phyloP scores from a whole-genome alignment of 2,113 vertebrate species.

The Nettapus auritus region DNA sequence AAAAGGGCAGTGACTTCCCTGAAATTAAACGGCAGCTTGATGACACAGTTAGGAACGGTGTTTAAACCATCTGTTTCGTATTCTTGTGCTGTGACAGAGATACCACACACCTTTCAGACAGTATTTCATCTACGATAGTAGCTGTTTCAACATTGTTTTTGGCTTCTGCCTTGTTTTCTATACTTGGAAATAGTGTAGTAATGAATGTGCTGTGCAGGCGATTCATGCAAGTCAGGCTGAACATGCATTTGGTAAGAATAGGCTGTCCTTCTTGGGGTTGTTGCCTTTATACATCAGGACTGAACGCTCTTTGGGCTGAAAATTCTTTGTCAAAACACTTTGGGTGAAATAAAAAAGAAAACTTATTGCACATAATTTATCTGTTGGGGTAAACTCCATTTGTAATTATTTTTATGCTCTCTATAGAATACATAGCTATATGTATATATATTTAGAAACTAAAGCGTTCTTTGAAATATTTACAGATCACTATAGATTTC shows the following conservation, averaged over 20 bases:
- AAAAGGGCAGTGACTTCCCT: not conserved
- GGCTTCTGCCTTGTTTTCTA: not conserved
- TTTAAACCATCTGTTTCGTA: not conserved
- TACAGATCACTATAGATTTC: not conserved
- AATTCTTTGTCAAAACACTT: not conserved
- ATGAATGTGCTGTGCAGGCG: not conserved
- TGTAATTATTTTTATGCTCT: not conserved
- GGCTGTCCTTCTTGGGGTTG: not conserved
- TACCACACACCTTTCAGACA: not conserved
- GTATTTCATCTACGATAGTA: not conserved
- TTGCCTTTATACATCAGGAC: not conserved
- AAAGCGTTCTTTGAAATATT: not conserved
- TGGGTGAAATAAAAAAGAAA: not conserved
- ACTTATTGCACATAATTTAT: not conserved
- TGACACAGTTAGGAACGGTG: not conserved
- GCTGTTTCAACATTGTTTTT: not conserved
- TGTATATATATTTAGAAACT: not conserved
- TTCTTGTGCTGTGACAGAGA: not conserved
- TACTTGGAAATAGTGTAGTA: not conserved
- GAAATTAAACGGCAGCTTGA: rapidly evolving
- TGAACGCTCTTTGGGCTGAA: not conserved
- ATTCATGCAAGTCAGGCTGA: not conserved
- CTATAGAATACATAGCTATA: not conserved
- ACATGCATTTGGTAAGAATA: not conserved
- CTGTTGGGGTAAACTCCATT: not conserved